Base-by-base conservation (phyloP, 2,113 vertebrate species). In the Blennius ocellaris region DNA sequence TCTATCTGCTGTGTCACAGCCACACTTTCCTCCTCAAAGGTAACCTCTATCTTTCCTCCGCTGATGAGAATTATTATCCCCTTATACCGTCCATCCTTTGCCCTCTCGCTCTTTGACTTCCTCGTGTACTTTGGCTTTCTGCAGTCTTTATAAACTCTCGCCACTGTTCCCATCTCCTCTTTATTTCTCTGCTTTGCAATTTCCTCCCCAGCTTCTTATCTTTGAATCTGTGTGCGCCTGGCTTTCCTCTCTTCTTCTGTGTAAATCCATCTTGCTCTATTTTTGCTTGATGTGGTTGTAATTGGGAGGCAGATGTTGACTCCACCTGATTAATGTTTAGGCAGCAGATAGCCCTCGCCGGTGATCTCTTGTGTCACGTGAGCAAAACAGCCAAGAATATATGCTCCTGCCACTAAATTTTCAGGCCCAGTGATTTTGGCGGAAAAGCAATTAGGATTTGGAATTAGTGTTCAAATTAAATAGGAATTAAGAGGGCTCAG, bases 361-460 rank as follows among this genome's bases (percentile, higher is more conserved):
- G 59, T 70, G 62, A 87, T 70, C 80, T 65, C 37, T 3, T 21
- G 52, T 66, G 21, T 30, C 78, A 77, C 63, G 50, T 82, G 84
- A 69, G 67, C n/a, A 17, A 76, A 80, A 72, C 58, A 63, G 49
- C 78, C 78, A 44, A 84, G 70, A 44, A 69, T 63, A 50, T 65
- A 59, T 11, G 16, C 16, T 50, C 53, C 61, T 50, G 75, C 79
- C 62, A 76, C 80, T 58, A 62, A 57, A 91, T 92, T 81, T 92
- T 85, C 83, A 76, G 90, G 87, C 86, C 84, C 80, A 85, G 76
- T 21, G 59, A 77, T 84, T 89, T 90, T 84, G 69, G 61, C 6
- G 58, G 78, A 89, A 92, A 92, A 89, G 89, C 84, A 89, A 92
- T 92, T 90, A 92, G 82, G 88, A 88, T 91, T 30, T 30, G 21